A percentile compares a stretch with the other conserved stretches of the same genome.
Conservation (phyloP, 2,888 invertebrate species). For the Aethes cnicana region DNA sequence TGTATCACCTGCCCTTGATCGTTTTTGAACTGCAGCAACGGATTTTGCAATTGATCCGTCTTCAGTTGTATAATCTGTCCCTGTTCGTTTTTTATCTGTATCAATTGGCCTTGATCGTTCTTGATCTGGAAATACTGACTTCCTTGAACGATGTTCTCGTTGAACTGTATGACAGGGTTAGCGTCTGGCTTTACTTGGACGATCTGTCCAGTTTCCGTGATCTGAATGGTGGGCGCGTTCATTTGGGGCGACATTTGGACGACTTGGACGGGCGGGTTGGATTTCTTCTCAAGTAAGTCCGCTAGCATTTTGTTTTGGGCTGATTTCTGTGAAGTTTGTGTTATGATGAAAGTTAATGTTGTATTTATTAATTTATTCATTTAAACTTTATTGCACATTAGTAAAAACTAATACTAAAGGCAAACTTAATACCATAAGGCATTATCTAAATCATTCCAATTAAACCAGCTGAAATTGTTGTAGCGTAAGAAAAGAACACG, state of each 20-base stretch:
- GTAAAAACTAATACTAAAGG: too few relatives aligned
- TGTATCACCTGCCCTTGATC: constrained; percentile 63
- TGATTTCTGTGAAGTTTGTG: constrained; percentile 63
- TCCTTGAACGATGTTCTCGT: constrained; percentile 49
- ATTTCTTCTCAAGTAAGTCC: constrained; percentile 90
- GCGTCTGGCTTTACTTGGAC: constrained; percentile 69
- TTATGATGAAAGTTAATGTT: too few relatives aligned
- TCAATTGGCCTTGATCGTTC: constrained; percentile 72
- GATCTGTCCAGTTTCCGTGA: constrained; percentile 75
- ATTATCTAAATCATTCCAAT: too few relatives aligned
- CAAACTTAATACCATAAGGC: too few relatives aligned
- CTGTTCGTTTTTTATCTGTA: constrained; percentile 72
- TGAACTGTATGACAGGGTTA: constrained; percentile 63
- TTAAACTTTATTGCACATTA: too few relatives aligned
- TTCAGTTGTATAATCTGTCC: constrained; percentile 74
- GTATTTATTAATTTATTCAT: too few relatives aligned
- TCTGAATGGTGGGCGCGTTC: constrained; percentile 75
- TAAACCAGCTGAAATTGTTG: too few relatives aligned
- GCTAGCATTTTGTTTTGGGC: constrained; percentile 90
- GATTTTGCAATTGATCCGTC: constrained; percentile 60
- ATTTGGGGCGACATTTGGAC: constrained; percentile 72
- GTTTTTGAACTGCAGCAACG: constrained; percentile 62
- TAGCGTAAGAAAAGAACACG: too few relatives aligned
- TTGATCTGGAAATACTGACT: constrained; percentile 70
- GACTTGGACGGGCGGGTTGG: constrained; percentile 77